Percentiles rank a stretch among this genome's conserved stretches.
Conservation (phyloP, 2,113 vertebrate genomes). For the Daphoenositta chrysoptera region DNA sequence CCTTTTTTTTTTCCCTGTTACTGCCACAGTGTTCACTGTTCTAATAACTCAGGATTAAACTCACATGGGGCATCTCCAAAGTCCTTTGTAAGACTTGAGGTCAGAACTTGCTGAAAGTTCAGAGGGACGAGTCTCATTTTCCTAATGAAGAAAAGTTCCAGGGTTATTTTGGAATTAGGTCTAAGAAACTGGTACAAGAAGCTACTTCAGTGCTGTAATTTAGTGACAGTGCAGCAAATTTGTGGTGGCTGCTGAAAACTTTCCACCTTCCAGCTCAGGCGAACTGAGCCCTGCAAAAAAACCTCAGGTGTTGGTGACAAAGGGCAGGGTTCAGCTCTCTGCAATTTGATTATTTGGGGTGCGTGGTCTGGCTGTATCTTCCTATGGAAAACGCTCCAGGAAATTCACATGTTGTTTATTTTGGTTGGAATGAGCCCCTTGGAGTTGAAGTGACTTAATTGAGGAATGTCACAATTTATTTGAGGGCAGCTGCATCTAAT, state of each 20-base stretch:
- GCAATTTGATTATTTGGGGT: background rate
- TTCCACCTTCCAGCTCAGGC: background rate
- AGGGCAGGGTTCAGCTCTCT: background rate
- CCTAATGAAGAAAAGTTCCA: conserved; percentile 27
- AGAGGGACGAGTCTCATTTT: conserved; percentile 42
- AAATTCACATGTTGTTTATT: background rate
- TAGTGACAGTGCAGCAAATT: background rate
- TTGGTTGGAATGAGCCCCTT: background rate
- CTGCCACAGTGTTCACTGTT: background rate
- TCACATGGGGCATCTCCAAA: conserved; percentile 7
- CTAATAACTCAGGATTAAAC: conserved; percentile 40
- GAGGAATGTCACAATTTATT: background rate
- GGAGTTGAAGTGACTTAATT: background rate
- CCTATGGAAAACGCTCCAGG: background rate
- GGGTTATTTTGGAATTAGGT: conserved; percentile 67
- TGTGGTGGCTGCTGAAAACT: background rate
- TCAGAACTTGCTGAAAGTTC: conserved; percentile 54
- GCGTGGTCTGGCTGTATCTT: background rate
- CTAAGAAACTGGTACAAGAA: conserved; percentile 65
- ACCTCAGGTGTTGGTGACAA: background rate
- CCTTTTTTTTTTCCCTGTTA: background rate
- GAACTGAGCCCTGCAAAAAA: background rate
- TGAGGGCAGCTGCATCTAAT: background rate
- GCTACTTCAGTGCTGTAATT: conserved; percentile 23
- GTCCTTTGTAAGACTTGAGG: conserved; percentile 57